These are phyloP conservation scores for Heteropelma amictum DNA, from an alignment of 2,888 invertebrate species.

Conservation along the genomic window DNA sequence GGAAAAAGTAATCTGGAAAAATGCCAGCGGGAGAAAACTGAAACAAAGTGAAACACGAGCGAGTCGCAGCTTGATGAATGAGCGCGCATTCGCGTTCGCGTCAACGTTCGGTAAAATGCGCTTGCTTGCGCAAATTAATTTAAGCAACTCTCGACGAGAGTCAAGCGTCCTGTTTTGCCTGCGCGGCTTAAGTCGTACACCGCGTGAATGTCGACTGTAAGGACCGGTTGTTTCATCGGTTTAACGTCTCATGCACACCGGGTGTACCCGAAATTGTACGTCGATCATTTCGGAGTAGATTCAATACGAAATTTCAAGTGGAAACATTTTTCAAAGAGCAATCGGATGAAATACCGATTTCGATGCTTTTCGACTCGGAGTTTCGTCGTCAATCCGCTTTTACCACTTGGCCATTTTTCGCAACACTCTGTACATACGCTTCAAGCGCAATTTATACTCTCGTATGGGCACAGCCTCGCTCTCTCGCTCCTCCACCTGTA, in stretches of 20 bases:
- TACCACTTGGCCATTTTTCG: not conserved
- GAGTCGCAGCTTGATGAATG: no score
- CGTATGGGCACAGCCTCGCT: no score
- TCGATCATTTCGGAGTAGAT: not conserved
- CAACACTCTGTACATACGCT: not conserved
- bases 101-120: no score
- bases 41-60: no score
- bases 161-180: slow-evolving; percentile 31
- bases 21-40: not conserved
- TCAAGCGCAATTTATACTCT: no score
- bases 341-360: no score
- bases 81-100: no score
- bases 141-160: slow-evolving; percentile 39
- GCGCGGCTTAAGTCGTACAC: slow-evolving; percentile 14
- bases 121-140: slow-evolving; percentile 51
- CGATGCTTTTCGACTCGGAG: no score
- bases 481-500: slow-evolving; percentile 16
- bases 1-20: not conserved
- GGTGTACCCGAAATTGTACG: not conserved
- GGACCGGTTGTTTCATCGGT: slow-evolving; percentile 43
- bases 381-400: no score
- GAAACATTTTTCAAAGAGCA: no score
- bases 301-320: no score
- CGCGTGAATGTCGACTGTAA: no score
- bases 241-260: not conserved